phyloP scores from a whole-genome alignment of 2,113 vertebrate genomes.

The Numenius arquata region DNA sequence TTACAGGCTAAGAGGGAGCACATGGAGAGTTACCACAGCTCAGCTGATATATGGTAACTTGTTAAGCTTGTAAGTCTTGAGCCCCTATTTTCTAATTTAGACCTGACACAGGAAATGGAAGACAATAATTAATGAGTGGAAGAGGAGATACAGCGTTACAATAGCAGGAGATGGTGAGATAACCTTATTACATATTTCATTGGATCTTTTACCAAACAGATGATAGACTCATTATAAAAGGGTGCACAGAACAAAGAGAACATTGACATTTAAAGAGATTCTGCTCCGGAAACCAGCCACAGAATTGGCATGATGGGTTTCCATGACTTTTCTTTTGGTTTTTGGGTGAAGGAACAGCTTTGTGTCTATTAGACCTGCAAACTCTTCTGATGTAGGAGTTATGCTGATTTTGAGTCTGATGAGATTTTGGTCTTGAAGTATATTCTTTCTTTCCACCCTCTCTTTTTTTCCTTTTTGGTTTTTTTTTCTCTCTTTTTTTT shows the following conservation, averaged over 20 bases:
- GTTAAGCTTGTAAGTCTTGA: constrained; percentile 21
- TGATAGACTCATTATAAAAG: constrained; percentile 56
- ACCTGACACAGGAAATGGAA: constrained; percentile 51
- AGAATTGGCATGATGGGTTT: constrained; percentile 37
- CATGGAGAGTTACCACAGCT: background rate
- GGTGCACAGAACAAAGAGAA: constrained; percentile 41
- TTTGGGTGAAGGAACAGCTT: background rate
- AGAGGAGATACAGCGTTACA: constrained; percentile 44
- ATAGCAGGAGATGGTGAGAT: constrained; percentile 54
- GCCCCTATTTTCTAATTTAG: constrained; percentile 42
- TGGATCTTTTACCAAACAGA: constrained; percentile 58
- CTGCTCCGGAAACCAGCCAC: constrained; percentile 29
- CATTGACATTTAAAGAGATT: constrained; percentile 52
- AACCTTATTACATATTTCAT: constrained; percentile 51
- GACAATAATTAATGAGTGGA: constrained; percentile 63
- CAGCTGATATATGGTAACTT: constrained; percentile 8
- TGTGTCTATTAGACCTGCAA: background rate
- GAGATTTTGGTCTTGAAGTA: background rate
- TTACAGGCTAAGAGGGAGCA: background rate
- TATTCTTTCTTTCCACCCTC: background rate
- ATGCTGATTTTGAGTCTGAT: background rate
- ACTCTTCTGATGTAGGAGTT: background rate
- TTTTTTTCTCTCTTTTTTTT: no score
- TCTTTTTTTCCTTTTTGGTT: no score
- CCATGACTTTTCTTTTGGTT: constrained; percentile 22